phyloP scores from a whole-genome alignment of 2,113 vertebrate genomes.

The Nibea coibor region DNA sequence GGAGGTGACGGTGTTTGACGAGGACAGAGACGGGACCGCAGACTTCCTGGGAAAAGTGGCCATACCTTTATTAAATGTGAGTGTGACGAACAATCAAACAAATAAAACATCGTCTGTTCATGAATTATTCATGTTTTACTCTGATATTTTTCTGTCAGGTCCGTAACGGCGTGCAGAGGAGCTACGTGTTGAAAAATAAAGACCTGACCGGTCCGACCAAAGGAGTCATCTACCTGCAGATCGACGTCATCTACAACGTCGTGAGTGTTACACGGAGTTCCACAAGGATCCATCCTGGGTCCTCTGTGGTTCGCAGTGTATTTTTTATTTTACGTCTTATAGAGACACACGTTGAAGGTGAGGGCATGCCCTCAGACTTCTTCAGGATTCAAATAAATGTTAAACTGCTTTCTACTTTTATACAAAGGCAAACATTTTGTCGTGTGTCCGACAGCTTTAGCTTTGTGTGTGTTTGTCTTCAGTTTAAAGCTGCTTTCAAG shows the following conservation, averaged over 20 bases:
- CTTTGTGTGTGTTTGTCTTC: slow-evolving; percentile 1
- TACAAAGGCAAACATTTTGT: no score
- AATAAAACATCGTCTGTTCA: neutral
- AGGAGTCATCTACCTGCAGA: slow-evolving; percentile 95
- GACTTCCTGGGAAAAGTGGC: slow-evolving; percentile 97
- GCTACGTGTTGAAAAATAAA: slow-evolving; percentile 97
- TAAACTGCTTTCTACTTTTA: no score
- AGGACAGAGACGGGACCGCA: slow-evolving; percentile 93
- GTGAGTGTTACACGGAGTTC: slow-evolving; percentile 84
- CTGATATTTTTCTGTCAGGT: slow-evolving; percentile 86
- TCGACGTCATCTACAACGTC: slow-evolving; percentile 96
- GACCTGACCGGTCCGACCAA: slow-evolving; percentile 95
- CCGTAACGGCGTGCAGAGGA: slow-evolving; percentile 94
- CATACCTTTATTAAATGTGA: slow-evolving; percentile 93
- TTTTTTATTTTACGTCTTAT: no score
- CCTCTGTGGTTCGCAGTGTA: no score
- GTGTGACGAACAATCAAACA: slow-evolving; percentile 60
- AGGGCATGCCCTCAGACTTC: no score
- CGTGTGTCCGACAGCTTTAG: no score
- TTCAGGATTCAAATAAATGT: no score
- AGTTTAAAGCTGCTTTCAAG: slow-evolving; percentile 95
- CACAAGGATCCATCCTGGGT: no score
- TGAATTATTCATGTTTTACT: no score
- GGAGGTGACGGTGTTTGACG: slow-evolving; percentile 95
- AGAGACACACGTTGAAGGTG: no score